Conservation (phyloP, 2,113 vertebrate genomes). For the Clupea harengus region DNA sequence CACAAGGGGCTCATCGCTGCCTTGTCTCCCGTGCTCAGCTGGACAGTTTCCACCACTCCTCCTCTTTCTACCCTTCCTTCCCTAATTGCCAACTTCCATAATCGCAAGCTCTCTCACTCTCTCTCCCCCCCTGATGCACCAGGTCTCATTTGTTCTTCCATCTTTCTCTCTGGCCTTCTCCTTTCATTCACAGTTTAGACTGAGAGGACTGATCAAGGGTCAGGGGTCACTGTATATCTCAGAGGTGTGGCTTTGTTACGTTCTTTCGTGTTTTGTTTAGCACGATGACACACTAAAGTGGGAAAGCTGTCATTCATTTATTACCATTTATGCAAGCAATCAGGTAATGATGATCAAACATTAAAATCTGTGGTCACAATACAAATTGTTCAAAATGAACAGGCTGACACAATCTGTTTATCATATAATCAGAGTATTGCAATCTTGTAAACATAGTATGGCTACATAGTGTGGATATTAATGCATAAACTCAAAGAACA, state of each 20-base stretch:
- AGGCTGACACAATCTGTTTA: not conserved
- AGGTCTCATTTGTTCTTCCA: not conserved
- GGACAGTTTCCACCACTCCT: slow-evolving; percentile 31
- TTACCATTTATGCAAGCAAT: not conserved
- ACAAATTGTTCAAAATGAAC: not conserved
- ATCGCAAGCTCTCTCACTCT: not conserved
- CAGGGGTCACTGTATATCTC: not conserved
- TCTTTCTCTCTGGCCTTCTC: not conserved
- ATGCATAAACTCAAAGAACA: not conserved
- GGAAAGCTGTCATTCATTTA: not conserved
- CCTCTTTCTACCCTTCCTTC: slow-evolving; percentile 22
- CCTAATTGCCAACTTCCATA: not conserved
- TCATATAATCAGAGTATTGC: not conserved
- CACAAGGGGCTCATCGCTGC: slow-evolving; percentile 7
- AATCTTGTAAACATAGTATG: not conserved
- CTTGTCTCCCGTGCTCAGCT: slow-evolving; percentile 37
- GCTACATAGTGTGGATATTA: not conserved
- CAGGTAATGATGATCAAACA: not conserved
- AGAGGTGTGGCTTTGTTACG: not conserved
- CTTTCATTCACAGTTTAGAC: not conserved
- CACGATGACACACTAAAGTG: not conserved
- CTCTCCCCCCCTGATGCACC: not conserved
- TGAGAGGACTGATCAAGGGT: not conserved
- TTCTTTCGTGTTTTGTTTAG: not conserved
- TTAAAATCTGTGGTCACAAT: not conserved